Evolutionary conservation across 2,797 vertebrate genomes (phyloP).

Genomic region (Petrocephalus schoutedeni): DNA sequence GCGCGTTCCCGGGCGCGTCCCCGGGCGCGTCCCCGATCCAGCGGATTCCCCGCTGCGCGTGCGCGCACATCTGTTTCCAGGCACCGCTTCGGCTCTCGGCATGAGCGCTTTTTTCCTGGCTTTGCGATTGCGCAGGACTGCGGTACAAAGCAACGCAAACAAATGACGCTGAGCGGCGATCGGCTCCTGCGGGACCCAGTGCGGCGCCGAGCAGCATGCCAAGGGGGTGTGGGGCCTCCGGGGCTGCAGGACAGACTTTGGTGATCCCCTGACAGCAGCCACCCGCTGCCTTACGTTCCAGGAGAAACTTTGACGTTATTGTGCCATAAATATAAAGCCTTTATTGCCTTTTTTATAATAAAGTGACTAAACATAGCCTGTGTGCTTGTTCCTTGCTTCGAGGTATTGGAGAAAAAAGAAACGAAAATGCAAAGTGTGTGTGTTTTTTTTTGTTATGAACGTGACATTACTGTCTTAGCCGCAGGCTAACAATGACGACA

Average conservation of each 20-base stretch:
- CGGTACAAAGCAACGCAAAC: neutral
- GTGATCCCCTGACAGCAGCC: neutral
- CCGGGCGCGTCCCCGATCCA: neutral
- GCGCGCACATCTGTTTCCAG: neutral
- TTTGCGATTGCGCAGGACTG: neutral
- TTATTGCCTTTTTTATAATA: slow-evolving; percentile 11
- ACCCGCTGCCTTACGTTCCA: neutral
- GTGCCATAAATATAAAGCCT: slow-evolving; percentile 17
- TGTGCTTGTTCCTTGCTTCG: neutral
- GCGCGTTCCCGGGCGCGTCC: neutral
- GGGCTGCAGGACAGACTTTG: neutral
- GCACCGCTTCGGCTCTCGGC: neutral
- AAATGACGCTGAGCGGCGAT: neutral
- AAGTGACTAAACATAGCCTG: neutral
- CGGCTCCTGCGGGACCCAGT: neutral
- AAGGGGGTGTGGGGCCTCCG: neutral
- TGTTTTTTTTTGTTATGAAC: neutral
- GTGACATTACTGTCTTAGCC: neutral
- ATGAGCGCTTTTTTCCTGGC: neutral
- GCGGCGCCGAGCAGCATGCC: neutral
- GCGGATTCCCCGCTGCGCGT: neutral
- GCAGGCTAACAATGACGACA: neutral
- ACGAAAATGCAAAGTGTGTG: neutral
- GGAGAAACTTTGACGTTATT: neutral
- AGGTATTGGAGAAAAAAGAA: neutral